Evolutionary conservation across 2,113 vertebrate genomes (phyloP), one percentile per base, ranked within the genome.

Genomic region (Stegastes partitus): DNA sequence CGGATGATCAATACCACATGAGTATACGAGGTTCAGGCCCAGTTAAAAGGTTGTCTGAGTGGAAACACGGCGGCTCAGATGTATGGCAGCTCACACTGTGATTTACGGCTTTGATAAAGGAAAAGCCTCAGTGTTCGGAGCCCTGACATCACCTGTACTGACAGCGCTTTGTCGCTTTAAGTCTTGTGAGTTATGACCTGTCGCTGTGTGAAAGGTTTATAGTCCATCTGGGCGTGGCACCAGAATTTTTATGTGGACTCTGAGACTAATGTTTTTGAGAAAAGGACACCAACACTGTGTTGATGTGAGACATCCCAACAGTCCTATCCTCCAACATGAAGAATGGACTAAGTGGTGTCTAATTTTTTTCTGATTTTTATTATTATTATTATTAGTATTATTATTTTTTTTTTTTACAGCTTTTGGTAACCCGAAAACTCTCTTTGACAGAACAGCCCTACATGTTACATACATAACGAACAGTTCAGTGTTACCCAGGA

Each of bases 101-200:
- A 92, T 92, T 91, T 92, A 92, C 90, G 47, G 82, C 68, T 81
- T 74, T 70, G 85, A 86, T 91, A 77, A 81, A 88, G 85, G 66
- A 77, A 83, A 85, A 82, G 80, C 73, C 73, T 83, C 55, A 21
- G 56, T 66, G 78, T 86, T 88, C 77, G 59, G 58, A 88, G 84
- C 78, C 80, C 81, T 85, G 86, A 87, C 93, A 90, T 90, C 92
- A 93, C 91, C 88, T 91, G 67, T 62, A 73, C 61, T 79, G 83
- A 87, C 81, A 57, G 70, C 25, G 57, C 83, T 81, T 78, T 82
- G 78, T 77, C 87, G 62, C 63, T 77, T 37, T 57, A 81, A 64
- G 39, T 85, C 82, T 26, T 74, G 34, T 89, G 88, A 91, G 65
- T 91, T 91, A 91, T 84, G 87, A 79, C 71, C 85, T 76, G 89